Evolutionary conservation across 2,113 vertebrate genomes (phyloP).

Genomic region (Pica pica): DNA sequence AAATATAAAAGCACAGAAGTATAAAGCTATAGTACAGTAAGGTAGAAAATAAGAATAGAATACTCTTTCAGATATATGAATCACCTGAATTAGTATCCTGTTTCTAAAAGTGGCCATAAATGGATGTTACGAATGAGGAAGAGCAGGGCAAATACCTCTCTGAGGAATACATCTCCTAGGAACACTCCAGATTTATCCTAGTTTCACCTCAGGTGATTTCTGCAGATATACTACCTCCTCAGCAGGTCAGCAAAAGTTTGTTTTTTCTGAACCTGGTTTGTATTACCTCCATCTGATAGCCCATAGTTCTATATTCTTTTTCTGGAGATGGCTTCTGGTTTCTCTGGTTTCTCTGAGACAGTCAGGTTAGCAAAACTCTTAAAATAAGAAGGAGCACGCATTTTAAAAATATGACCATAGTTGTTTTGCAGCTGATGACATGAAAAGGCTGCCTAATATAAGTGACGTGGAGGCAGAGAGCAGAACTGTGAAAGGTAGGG

Average conservation of each 20-base stretch:
- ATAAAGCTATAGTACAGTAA: not conserved
- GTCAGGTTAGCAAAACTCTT: not conserved
- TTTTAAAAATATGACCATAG: not conserved
- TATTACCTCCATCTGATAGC: not conserved
- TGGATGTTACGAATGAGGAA: not conserved
- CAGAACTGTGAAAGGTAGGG: not conserved
- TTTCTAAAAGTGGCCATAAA: not conserved
- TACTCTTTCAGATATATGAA: not conserved
- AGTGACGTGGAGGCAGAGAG: not conserved
- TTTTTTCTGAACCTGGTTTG: not conserved
- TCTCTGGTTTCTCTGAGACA: not conserved
- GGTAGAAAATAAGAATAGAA: not conserved
- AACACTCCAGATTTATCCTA: not conserved
- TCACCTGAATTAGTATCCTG: not conserved
- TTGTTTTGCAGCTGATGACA: not conserved
- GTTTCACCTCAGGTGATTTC: not conserved
- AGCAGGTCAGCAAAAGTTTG: not conserved
- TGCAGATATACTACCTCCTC: not conserved
- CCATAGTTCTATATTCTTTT: not conserved
- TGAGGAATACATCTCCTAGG: accelerated
- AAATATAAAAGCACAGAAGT: not conserved
- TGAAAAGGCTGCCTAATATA: not conserved
- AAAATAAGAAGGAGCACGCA: accelerated
- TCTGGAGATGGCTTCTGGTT: not conserved
- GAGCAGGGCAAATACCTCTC: not conserved